phyloP scores from a whole-genome alignment of 2,888 invertebrate species.

The Drosophila mayaguana region DNA sequence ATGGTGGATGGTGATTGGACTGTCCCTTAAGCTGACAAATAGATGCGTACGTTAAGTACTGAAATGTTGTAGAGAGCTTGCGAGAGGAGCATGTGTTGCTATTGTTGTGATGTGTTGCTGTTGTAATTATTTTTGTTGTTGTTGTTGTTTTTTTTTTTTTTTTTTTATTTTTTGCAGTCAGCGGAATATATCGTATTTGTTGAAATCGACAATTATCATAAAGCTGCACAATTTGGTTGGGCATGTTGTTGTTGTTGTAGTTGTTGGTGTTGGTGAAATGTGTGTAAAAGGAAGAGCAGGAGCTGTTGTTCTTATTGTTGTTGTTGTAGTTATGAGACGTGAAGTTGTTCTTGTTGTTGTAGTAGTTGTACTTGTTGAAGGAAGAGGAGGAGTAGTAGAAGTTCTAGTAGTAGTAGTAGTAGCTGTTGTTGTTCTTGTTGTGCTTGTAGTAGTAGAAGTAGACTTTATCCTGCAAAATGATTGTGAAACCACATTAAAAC shows the following conservation, averaged over 20 bases:
- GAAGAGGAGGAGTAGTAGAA: conserved; percentile 82
- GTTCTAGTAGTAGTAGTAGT: conserved; percentile 80
- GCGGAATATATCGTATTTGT: conserved; percentile 74
- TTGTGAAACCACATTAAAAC: conserved; percentile 85
- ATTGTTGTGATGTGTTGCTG: conserved; percentile 33
- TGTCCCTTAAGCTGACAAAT: conserved; percentile 16
- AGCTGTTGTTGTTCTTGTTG: conserved; percentile 75
- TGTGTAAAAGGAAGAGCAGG: conserved; percentile 81
- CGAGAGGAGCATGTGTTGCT: conserved; percentile 31
- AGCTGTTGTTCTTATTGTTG: conserved; percentile 73
- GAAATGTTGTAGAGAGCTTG: conserved; percentile 22
- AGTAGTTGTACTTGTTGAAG: conserved; percentile 78
- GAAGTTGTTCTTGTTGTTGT: conserved; percentile 77
- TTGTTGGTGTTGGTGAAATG: conserved; percentile 70
- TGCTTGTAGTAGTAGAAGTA: conserved; percentile 84
- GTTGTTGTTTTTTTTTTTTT: conserved; percentile 16
- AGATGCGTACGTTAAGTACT: conserved; percentile 28
- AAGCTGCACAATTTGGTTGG: conserved; percentile 53
- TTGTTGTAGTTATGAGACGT: conserved; percentile 61
- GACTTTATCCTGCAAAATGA: conserved; percentile 85
- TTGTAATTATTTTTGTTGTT: conserved; percentile 26
- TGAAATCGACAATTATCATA: conserved; percentile 60
- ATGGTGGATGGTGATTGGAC: conserved; percentile 27
- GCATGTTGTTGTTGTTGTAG: conserved; percentile 37
- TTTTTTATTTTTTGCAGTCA: conserved; percentile 53